Evolutionary conservation across 2,888 invertebrate species (phyloP).

Genomic region (Heliconius ethilla): DNA sequence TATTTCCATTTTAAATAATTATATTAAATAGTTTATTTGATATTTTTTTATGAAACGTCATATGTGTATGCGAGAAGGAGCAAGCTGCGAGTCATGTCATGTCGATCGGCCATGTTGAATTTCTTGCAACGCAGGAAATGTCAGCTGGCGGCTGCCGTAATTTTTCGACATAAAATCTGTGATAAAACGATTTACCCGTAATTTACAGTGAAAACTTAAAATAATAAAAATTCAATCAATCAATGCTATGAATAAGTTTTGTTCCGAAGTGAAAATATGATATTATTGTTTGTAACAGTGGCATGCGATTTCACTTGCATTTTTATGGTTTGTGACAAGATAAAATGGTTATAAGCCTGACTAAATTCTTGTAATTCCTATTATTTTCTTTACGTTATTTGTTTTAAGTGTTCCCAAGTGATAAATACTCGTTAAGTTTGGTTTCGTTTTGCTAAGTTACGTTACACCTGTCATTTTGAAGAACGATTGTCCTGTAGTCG

Average conservation of each 20-base stretch:
- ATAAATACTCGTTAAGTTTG: conserved; percentile 59
- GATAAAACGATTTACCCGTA: conserved; percentile 60
- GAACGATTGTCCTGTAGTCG: conserved; percentile 56
- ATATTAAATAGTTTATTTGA: conserved; percentile 32
- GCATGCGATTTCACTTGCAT: conserved; percentile 79
- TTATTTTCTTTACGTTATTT: conserved; percentile 66
- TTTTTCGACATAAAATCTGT: conserved; percentile 69
- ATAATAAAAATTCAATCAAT: conserved; percentile 51
- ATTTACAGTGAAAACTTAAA: conserved; percentile 58
- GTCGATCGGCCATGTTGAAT: conserved; percentile 80
- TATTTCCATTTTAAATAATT: conserved; percentile 4
- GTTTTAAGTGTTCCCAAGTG: conserved; percentile 66
- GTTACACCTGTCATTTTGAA: conserved; percentile 64
- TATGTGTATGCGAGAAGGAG: conserved; percentile 61
- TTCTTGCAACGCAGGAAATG: conserved; percentile 82
- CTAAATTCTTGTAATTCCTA: conserved; percentile 63
- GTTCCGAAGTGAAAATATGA: conserved; percentile 71
- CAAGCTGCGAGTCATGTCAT: conserved; percentile 52
- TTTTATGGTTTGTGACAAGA: conserved; percentile 78
- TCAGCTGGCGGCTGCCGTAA: conserved; percentile 79
- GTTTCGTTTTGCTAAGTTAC: conserved; percentile 48
- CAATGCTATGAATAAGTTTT: conserved; percentile 54
- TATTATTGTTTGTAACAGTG: conserved; percentile 71
- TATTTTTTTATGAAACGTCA: conserved; percentile 62
- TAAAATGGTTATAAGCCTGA: conserved; percentile 69